phyloP scores from a whole-genome alignment of 2,797 vertebrate species.

The Spatula versicolor region DNA sequence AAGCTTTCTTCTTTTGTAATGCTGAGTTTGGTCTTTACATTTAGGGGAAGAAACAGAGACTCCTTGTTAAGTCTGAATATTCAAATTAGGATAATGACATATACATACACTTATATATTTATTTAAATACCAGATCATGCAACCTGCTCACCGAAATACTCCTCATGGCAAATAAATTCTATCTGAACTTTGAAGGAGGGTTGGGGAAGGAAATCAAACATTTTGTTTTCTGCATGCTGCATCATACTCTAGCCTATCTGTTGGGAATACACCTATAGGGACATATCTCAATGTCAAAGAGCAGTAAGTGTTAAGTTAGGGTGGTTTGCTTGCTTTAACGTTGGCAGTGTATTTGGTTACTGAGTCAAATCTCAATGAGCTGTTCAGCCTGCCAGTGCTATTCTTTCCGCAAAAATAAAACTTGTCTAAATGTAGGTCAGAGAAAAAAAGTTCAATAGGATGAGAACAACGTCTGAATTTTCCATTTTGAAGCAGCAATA shows the following conservation, averaged over 20 bases:
- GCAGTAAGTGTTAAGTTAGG: slow-evolving; percentile 43
- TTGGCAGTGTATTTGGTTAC: background rate
- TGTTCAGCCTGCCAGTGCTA: background rate
- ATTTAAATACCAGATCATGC: background rate
- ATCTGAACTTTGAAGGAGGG: background rate
- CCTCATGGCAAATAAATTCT: background rate
- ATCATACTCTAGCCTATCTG: background rate
- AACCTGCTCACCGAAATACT: background rate
- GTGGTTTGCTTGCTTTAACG: slow-evolving; percentile 16
- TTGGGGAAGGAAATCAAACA: background rate
- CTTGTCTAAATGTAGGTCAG: background rate
- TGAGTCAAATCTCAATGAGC: background rate
- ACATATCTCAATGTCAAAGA: slow-evolving; percentile 4
- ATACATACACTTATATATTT: too few species aligned
- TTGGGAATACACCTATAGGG: background rate
- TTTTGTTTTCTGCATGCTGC: background rate
- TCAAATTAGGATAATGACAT: background rate
- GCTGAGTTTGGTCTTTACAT: background rate
- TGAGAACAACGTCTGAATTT: background rate
- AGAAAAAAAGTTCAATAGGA: background rate
- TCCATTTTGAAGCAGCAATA: background rate
- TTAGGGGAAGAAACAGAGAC: background rate
- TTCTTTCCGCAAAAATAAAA: background rate
- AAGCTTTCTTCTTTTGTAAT: background rate
- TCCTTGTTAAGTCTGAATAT: background rate